phyloP scores from a whole-genome alignment of 2,797 vertebrate genomes.

The Enteromius anoplus region DNA sequence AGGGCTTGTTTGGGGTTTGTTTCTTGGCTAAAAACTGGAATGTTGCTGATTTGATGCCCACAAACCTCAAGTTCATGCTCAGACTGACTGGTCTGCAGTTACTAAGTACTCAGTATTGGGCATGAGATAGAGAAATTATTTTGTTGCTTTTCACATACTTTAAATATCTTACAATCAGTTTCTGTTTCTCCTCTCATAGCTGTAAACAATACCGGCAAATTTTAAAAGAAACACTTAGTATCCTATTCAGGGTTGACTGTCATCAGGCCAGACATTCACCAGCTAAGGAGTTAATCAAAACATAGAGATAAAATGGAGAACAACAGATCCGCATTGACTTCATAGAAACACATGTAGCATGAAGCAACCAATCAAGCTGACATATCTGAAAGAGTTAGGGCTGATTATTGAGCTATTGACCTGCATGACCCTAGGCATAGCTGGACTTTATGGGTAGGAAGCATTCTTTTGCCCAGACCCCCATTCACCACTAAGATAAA shows the following conservation, averaged over 20 bases:
- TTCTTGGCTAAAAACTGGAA: background rate
- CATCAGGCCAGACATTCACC: background rate
- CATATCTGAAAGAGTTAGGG: background rate
- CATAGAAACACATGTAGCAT: background rate
- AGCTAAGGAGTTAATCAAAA: background rate
- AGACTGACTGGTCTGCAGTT: background rate
- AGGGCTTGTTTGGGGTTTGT: background rate
- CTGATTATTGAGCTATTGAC: background rate
- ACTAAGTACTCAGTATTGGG: background rate
- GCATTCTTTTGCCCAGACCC: background rate
- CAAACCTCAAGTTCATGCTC: background rate
- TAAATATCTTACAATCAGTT: background rate
- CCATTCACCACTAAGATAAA: background rate
- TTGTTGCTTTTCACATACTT: background rate
- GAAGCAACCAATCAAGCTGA: background rate
- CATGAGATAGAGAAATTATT: background rate
- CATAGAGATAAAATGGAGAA: background rate
- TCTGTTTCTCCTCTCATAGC: background rate
- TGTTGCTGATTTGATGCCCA: background rate
- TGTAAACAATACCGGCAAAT: background rate
- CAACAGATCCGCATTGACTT: background rate
- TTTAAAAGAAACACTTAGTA: background rate
- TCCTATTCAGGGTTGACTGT: background rate
- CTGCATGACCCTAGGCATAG: background rate
- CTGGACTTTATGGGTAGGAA: background rate